Evolutionary conservation across 1,140 invertebrate genomes (phyloP).

Genomic region (Drosophila persimilis): DNA sequence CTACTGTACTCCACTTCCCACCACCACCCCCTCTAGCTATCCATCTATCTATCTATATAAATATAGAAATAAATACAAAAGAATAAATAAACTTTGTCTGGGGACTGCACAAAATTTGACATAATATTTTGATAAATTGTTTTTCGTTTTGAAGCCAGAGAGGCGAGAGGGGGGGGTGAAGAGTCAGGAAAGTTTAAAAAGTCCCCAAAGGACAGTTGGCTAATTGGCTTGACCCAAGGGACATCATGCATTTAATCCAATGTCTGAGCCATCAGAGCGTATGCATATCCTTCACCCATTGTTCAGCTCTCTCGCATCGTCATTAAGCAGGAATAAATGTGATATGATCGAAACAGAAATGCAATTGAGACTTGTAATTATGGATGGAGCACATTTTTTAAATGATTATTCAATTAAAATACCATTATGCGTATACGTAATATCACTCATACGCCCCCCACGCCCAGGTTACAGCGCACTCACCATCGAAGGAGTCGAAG

Average conservation of each 20-base stretch:
- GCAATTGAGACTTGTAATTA: slow-evolving; percentile 33
- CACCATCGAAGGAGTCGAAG: slow-evolving; percentile 75
- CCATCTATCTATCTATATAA: slow-evolving; percentile 33
- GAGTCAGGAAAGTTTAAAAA: slow-evolving; percentile 36
- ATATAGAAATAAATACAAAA: slow-evolving; percentile 53
- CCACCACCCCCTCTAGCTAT: not conserved
- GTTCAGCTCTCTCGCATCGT: slow-evolving; percentile 9
- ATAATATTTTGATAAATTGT: slow-evolving; percentile 80
- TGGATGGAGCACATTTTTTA: slow-evolving; percentile 9
- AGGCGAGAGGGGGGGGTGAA: slow-evolving; percentile 2
- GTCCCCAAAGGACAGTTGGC: slow-evolving; percentile 38
- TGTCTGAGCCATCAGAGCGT: slow-evolving; percentile 1
- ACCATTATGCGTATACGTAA: slow-evolving; percentile 41
- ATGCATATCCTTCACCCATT: slow-evolving; percentile 7
- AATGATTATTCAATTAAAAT: slow-evolving; percentile 54
- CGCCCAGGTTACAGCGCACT: slow-evolving; percentile 17
- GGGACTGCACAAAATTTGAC: slow-evolving; percentile 51
- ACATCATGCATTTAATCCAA: slow-evolving; percentile 26
- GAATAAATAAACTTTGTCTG: slow-evolving; percentile 59
- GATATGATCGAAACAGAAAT: slow-evolving; percentile 19
- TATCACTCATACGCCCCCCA: too few species aligned
- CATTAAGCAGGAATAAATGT: slow-evolving; percentile 29
- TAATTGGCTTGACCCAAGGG: slow-evolving; percentile 41
- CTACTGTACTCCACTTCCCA: slow-evolving; percentile 20
- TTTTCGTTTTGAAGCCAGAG: slow-evolving; percentile 34